phyloP scores from a whole-genome alignment of 2,113 vertebrate genomes.

The Herpailurus yagouaroundi region DNA sequence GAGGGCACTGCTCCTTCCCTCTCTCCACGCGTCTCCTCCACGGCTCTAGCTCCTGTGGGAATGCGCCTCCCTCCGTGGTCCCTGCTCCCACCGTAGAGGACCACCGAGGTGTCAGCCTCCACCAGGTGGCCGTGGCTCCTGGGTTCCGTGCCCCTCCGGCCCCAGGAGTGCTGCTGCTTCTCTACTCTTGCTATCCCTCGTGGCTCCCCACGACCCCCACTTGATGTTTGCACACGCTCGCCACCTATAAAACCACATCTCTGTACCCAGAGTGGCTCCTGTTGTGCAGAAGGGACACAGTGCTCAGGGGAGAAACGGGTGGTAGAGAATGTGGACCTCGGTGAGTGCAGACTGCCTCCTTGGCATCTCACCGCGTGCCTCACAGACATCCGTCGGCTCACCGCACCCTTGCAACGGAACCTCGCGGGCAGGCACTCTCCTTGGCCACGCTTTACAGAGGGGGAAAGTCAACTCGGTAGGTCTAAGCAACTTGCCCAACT shows the following conservation, averaged over 20 bases:
- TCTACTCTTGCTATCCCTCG: background rate
- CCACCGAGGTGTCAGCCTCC: background rate
- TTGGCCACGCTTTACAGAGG: background rate
- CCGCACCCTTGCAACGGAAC: fast-evolving
- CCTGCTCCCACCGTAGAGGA: background rate
- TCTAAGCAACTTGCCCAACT: background rate
- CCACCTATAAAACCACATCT: background rate
- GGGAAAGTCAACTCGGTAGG: fast-evolving
- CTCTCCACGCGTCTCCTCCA: background rate
- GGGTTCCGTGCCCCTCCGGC: too few species aligned
- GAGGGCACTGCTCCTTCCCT: background rate
- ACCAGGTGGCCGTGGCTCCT: background rate
- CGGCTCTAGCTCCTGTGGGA: background rate
- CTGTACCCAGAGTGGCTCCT: background rate
- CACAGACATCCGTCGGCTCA: fast-evolving
- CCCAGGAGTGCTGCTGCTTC: background rate
- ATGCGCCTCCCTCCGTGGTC: background rate
- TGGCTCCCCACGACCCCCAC: background rate
- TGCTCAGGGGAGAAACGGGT: background rate
- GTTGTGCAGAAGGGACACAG: too few species aligned
- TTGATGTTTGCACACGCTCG: background rate
- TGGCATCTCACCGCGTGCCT: fast-evolving
- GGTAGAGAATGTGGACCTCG: fast-evolving
- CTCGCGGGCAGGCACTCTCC: fast-evolving
- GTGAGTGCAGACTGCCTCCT: background rate